Percentiles rank a stretch among this genome's conserved stretches.
These are phyloP conservation scores for Actinia equina DNA, from an alignment of 64 coral and sea anemone species.

Conservation along the genomic window DNA sequence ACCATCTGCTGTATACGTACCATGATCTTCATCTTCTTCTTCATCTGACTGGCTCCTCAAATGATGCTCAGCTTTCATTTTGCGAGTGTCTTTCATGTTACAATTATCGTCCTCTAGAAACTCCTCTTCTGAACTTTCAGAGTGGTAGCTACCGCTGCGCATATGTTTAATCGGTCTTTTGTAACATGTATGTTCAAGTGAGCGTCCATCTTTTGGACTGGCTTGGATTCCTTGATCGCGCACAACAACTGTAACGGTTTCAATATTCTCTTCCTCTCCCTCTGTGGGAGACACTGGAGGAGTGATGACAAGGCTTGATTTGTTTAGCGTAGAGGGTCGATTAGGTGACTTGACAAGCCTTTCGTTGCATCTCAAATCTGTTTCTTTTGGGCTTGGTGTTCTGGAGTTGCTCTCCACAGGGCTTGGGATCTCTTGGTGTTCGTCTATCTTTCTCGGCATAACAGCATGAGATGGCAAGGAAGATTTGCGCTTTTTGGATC, in stretches of 20 bases:
- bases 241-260: conserved; percentile 71
- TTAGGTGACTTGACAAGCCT: conserved; percentile 48
- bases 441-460: not conserved
- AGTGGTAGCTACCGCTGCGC: conserved; percentile 8
- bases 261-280: conserved; percentile 40
- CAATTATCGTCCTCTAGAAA: conserved; percentile 16
- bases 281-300: conserved; percentile 86
- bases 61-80: not conserved
- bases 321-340: conserved; percentile 38
- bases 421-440: not conserved
- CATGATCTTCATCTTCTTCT: conserved; percentile 11
- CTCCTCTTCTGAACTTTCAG: conserved; percentile 46
- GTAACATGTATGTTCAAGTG: conserved; percentile 33
- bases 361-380: conserved; percentile 42
- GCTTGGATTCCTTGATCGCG: conserved; percentile 88
- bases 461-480: conserved; percentile 53
- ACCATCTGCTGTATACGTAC: conserved; percentile 36
- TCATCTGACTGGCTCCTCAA: conserved; percentile 13
- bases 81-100: conserved; percentile 1
- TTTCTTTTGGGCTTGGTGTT: conserved; percentile 14
- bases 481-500: conserved; percentile 48
- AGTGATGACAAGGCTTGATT: conserved; percentile 80
- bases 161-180: conserved; percentile 22
- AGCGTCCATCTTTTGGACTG: conserved; percentile 30
- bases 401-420: conserved; percentile 18